Evolutionary conservation across 2,888 invertebrate genomes (phyloP).

Genomic region (Andrena hattorfiana): DNA sequence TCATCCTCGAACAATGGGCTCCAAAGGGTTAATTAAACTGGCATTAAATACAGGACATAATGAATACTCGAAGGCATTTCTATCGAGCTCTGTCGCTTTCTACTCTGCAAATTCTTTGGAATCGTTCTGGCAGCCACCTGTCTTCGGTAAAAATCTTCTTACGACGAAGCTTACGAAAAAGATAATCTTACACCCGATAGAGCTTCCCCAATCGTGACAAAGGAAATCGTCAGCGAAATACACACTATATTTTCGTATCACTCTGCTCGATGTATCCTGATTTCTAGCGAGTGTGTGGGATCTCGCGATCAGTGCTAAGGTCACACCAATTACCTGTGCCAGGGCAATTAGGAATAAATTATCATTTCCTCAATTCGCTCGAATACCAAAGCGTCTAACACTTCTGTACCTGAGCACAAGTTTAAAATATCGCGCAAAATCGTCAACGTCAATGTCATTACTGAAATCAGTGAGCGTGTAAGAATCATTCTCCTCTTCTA

Average conservation of each 20-base stretch:
- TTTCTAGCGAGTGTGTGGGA: slow-evolving; percentile 1
- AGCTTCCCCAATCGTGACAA: slow-evolving; percentile 24
- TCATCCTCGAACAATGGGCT: background rate
- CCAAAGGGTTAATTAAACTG: slow-evolving; percentile 46
- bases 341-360: background rate
- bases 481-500: background rate
- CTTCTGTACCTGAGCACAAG: background rate
- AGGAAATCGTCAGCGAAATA: background rate
- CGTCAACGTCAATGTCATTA: too few species aligned
- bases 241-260: slow-evolving; percentile 43
- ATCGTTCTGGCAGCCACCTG: background rate
- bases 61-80: slow-evolving; percentile 8
- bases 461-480: too few species aligned
- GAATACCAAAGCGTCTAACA: background rate
- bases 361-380: background rate
- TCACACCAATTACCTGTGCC: background rate
- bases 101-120: background rate
- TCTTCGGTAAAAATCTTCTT: background rate
- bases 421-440: background rate
- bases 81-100: slow-evolving; percentile 3
- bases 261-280: slow-evolving; percentile 13
- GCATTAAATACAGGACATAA: background rate
- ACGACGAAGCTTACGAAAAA: slow-evolving; percentile 6
- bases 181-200: slow-evolving; percentile 7
- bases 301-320: slow-evolving; percentile 8